Percentiles rank a stretch among this genome's conserved stretches.
These are phyloP conservation scores for Enteromius trimaculatus DNA, from an alignment of 2,797 vertebrate species.

Conservation along the genomic window DNA sequence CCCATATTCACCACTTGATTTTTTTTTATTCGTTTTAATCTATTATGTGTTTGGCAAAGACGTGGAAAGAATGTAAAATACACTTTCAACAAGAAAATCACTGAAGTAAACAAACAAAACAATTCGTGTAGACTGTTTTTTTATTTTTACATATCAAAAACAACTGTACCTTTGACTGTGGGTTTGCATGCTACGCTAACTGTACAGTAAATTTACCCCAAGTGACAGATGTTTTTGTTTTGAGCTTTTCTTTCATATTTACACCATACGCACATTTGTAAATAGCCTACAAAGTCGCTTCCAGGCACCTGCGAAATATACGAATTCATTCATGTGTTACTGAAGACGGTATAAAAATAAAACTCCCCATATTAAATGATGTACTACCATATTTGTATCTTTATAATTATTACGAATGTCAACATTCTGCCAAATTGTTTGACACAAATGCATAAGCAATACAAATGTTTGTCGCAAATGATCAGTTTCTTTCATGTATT, in stretches of 20 bases:
- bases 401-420: not conserved
- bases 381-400: not conserved
- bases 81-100: slow-evolving; percentile 27
- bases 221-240: not conserved
- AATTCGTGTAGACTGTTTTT: not conserved
- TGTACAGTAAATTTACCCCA: slow-evolving; percentile 28
- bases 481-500: not conserved
- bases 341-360: slow-evolving; percentile 55
- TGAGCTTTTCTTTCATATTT: not conserved
- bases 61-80: slow-evolving; percentile 24
- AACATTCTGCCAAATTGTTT: not conserved
- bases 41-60: slow-evolving; percentile 15
- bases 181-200: slow-evolving; percentile 8
- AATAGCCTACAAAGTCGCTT: slow-evolving; percentile 22
- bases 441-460: not conserved
- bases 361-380: slow-evolving; percentile 39
- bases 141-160: slow-evolving; percentile 2
- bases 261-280: slow-evolving; percentile 14
- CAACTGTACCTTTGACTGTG: slow-evolving; percentile 2
- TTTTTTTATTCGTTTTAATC: not conserved
- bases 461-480: not conserved
- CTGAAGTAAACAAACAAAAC: slow-evolving; percentile 10
- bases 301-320: slow-evolving; percentile 30
- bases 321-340: slow-evolving; percentile 62
- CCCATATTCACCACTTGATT: slow-evolving; percentile 24